These are phyloP conservation scores for Lepas anatifera DNA, from an alignment of 2,888 invertebrate species.

Conservation along the genomic window DNA sequence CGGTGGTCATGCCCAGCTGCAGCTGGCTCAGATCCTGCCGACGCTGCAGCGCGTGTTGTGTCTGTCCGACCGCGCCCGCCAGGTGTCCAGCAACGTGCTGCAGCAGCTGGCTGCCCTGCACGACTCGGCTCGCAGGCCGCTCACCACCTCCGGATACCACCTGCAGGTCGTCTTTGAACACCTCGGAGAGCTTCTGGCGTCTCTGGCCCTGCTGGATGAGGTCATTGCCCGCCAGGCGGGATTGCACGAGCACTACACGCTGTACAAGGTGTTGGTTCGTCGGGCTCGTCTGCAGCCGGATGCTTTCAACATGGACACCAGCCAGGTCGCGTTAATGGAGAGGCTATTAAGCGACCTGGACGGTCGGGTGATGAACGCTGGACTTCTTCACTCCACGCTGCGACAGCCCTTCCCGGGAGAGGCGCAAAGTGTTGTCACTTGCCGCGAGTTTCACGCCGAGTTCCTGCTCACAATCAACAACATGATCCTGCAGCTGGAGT, in stretches of 20 bases:
- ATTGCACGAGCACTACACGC: constrained; percentile 38
- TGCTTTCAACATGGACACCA: constrained; percentile 33
- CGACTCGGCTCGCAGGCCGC: background rate
- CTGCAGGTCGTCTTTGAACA: constrained; percentile 35
- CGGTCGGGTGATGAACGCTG: constrained; percentile 34
- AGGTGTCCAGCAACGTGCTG: constrained; percentile 19
- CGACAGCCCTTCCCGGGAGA: background rate
- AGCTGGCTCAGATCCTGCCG: constrained; percentile 19
- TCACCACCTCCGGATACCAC: constrained; percentile 11
- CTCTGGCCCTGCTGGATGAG: constrained; percentile 38
- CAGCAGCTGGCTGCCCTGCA: constrained; percentile 22
- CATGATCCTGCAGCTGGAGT: background rate
- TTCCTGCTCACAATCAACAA: background rate
- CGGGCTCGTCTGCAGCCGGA: constrained; percentile 37
- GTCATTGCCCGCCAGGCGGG: constrained; percentile 34
- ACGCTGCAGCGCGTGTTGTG: constrained; percentile 19
- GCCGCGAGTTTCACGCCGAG: background rate
- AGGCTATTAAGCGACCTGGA: constrained; percentile 36
- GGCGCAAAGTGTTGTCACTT: background rate
- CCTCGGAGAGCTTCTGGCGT: constrained; percentile 35
- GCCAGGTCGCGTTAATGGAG: constrained; percentile 36
- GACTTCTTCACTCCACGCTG: constrained; percentile 35
- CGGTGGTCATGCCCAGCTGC: constrained; percentile 17
- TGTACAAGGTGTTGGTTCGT: constrained; percentile 38
- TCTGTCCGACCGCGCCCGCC: constrained; percentile 16